These are phyloP conservation scores for Drosophila erecta DNA, from an alignment of 1,140 invertebrate species.

Conservation along the genomic window DNA sequence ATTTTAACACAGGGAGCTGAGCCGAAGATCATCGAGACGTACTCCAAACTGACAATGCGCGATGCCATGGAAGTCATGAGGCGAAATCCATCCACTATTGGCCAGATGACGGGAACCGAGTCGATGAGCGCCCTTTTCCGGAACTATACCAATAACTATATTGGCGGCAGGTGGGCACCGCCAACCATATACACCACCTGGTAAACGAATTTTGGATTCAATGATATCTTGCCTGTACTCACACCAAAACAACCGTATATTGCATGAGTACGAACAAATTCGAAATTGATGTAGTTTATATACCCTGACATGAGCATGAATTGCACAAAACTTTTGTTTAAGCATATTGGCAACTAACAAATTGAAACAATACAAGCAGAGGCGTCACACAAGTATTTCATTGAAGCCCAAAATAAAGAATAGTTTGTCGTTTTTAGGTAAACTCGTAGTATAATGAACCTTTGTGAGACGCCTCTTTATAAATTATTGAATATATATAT, in stretches of 20 bases:
- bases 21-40: conserved; percentile 97
- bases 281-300: conserved; percentile 38
- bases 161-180: conserved; percentile 91
- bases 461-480: too few species aligned
- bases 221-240: conserved; percentile 44
- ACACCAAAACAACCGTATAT: conserved; percentile 40
- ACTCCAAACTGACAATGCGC: conserved; percentile 96
- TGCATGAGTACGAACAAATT: conserved; percentile 69
- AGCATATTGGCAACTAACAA: conserved; percentile 17
- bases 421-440: too few species aligned
- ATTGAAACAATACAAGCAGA: not conserved
- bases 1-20: conserved; percentile 88
- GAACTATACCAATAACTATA: conserved; percentile 92
- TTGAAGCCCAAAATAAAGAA: too few species aligned
- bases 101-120: conserved; percentile 92
- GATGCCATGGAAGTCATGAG: conserved; percentile 96
- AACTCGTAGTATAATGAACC: too few species aligned
- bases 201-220: conserved; percentile 84
- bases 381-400: conserved; percentile 4
- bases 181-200: conserved; percentile 84
- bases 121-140: conserved; percentile 95
- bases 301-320: conserved; percentile 49
- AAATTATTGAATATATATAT: not conserved
- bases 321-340: conserved; percentile 44
- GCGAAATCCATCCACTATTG: conserved; percentile 92